Conservation (phyloP, 2,797 vertebrate genomes). For the Pampus argenteus region DNA sequence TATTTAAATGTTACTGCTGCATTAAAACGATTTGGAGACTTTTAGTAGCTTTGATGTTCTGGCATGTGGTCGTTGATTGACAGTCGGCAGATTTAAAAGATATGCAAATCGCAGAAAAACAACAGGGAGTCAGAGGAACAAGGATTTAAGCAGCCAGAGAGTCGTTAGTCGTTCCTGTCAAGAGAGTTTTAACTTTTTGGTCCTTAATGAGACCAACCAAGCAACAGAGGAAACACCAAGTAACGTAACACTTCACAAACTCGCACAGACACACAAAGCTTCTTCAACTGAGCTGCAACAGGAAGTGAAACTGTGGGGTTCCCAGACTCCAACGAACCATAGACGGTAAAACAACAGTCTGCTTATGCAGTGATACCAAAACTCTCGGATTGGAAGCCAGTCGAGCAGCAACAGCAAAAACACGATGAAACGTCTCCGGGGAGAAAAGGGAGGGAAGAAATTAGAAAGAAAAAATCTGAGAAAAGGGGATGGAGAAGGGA, state of each 20-base stretch:
- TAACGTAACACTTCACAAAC: conserved; percentile 14
- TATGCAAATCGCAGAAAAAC: not conserved
- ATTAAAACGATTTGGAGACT: no score
- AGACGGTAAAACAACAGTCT: conserved; percentile 46
- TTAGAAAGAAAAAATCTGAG: not conserved
- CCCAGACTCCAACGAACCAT: conserved; percentile 33
- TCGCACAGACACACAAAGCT: not conserved
- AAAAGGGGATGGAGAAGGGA: not conserved
- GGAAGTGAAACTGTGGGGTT: conserved; percentile 30
- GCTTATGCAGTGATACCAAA: conserved; percentile 29
- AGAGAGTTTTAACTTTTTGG: conserved; percentile 14
- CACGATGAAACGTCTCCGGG: conserved; percentile 28
- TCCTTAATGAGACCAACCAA: conserved; percentile 36
- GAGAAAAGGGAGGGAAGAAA: conserved; percentile 18
- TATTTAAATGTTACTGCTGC: no score
- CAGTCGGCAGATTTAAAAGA: not conserved
- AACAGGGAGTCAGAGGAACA: not conserved
- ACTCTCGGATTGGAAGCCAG: conserved; percentile 35
- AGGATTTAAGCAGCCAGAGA: conserved; percentile 3
- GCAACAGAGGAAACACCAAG: conserved; percentile 5
- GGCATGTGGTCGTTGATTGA: no score
- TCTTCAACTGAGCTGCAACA: conserved; percentile 24
- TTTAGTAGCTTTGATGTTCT: no score
- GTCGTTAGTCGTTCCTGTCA: not conserved
- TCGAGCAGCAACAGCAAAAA: conserved; percentile 41